Conservation (phyloP, 2,888 invertebrate genomes). For the Agrenia bidenticulata region DNA sequence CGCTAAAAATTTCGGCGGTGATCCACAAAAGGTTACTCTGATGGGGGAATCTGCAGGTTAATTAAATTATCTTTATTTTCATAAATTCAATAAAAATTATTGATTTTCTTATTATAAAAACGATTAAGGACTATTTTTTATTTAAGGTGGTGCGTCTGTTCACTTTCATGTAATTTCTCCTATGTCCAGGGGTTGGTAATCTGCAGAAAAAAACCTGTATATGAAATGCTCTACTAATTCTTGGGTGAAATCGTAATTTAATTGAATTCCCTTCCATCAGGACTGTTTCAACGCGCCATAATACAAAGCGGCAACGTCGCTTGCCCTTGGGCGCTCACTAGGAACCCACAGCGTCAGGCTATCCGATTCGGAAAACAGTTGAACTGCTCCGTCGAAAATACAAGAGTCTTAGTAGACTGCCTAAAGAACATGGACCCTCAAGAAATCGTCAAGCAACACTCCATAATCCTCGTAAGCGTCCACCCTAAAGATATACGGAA, state of each 20-base stretch:
- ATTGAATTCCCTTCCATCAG: constrained; percentile 18
- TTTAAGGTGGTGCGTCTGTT: constrained; percentile 31
- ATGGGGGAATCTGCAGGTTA: constrained; percentile 32
- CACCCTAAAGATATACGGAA: not conserved
- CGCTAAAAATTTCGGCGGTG: constrained; percentile 28
- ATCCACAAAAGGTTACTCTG: constrained; percentile 24
- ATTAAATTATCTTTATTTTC: too few relatives aligned
- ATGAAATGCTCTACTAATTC: not conserved
- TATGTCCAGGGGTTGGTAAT: constrained; percentile 29
- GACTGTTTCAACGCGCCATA: constrained; percentile 40
- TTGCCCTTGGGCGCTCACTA: constrained; percentile 40
- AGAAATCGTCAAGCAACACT: constrained; percentile 23
- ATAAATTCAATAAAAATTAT: too few relatives aligned
- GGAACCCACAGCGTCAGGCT: constrained; percentile 42
- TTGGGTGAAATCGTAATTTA: not conserved
- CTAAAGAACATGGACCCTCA: constrained; percentile 32
- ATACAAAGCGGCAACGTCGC: constrained; percentile 43
- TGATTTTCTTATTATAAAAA: too few relatives aligned
- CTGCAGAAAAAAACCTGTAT: too few relatives aligned
- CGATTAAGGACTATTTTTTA: not conserved
- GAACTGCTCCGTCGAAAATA: constrained; percentile 42
- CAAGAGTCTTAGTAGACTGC: constrained; percentile 40
- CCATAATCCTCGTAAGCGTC: constrained; percentile 20
- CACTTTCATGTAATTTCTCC: constrained; percentile 43
- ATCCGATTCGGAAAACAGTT: constrained; percentile 31